Conservation (phyloP, 2,888 invertebrate genomes). For the Acronicta alni region DNA sequence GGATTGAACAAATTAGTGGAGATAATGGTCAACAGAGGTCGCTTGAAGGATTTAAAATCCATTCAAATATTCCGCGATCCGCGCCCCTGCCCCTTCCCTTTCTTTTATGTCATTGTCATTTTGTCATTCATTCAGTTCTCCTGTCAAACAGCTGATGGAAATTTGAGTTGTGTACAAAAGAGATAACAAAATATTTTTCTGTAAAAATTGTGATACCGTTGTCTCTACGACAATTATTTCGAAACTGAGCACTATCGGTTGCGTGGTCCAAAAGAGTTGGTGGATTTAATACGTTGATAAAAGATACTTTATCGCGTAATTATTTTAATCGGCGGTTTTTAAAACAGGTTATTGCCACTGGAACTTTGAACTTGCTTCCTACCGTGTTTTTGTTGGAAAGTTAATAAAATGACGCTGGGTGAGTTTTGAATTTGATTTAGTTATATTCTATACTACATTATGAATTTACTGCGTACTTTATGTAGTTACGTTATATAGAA, state of each 20-base stretch:
- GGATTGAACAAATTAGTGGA: background rate
- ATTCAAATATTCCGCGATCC: constrained; percentile 15
- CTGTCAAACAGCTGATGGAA: constrained; percentile 55
- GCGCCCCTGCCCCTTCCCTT: background rate
- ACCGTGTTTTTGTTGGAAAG: constrained; percentile 36
- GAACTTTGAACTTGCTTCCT: constrained; percentile 39
- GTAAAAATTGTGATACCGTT: background rate
- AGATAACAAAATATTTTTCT: background rate
- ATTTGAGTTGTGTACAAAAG: constrained; percentile 15
- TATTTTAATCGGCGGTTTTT: constrained; percentile 23
- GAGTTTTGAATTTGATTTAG: constrained; percentile 38
- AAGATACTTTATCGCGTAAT: constrained; percentile 44
- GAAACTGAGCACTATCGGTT: constrained; percentile 13
- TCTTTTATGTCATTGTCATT: background rate
- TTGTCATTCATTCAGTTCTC: constrained; percentile 11
- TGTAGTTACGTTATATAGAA: background rate
- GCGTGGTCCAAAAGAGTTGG: constrained; percentile 14
- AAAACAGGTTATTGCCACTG: constrained; percentile 32
- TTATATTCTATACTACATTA: background rate
- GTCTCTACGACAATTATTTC: constrained; percentile 21
- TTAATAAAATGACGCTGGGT: constrained; percentile 58
- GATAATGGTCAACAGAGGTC: background rate
- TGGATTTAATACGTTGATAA: constrained; percentile 36
- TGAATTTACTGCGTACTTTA: background rate
- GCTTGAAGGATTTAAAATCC: constrained; percentile 20